Evolutionary conservation across 92 coral and sea anemone genomes (phyloP), one percentile per base, ranked within the genome.

Genomic region (Ricordea florida): DNA sequence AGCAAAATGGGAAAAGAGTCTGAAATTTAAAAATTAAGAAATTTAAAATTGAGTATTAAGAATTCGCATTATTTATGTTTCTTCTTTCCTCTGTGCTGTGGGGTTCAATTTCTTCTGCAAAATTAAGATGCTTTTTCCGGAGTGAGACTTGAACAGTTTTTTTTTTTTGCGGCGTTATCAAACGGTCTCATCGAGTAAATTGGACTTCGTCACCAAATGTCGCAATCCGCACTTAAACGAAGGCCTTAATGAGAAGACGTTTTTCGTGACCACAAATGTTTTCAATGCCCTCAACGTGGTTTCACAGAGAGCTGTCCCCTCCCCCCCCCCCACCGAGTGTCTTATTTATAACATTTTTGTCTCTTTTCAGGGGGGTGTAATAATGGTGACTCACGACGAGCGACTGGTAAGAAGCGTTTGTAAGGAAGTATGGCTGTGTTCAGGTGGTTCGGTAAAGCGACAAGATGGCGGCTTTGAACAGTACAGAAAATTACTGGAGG

Each of bases 331-430:
- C 9, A 8, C 9, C 18, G 18, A 50, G 58, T 56, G 4, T 56
- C n/a, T n/a, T n/a, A n/a, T n/a, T n/a, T n/a, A n/a, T n/a, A n/a
- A 4, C 10, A 4, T 61, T 28, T 16, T 33, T 10, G 0, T 48
- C 28, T 60, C 50, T 10, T 57, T 35, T 33, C 30, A 90, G 97
- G 97, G 97, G 37, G 97, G 97, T 5, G 97, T 91, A 22, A 60
- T 91, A 13, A 72, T 91, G 62, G 97, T 91, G 6, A 87, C 97
- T n/a, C 97, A 91, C 72, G 97, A 91, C 73, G 97, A 91, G 28
- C 80, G 93, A 24, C 85, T 91, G 13, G 93, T 91, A 1, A 60
- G 93, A 35, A 84, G 75, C 35, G 86, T 91, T 51, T 91, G 97
- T 68, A 85, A 79, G 43, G 97, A 91, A 50, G 89, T 91, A 10